phyloP scores from a whole-genome alignment of 2,797 vertebrate species.

The Xyrichtys novacula region DNA sequence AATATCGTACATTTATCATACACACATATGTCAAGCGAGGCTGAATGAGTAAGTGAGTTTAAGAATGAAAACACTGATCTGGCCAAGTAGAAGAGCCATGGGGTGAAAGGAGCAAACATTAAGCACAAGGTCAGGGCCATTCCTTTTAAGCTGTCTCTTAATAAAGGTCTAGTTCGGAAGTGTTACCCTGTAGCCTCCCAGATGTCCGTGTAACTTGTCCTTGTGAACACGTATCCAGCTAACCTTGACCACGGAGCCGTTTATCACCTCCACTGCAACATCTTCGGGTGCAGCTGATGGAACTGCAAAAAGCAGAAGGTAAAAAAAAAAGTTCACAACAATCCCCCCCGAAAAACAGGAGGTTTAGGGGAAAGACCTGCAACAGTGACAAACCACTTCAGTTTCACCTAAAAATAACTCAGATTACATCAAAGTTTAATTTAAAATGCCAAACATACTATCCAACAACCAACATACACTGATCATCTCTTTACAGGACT shows the following conservation, averaged over 20 bases:
- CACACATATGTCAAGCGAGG: slow-evolving; percentile 3
- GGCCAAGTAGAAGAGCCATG: slow-evolving; percentile 42
- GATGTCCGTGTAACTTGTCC: slow-evolving; percentile 94
- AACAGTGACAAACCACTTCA: neutral
- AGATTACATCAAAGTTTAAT: too few relatives aligned
- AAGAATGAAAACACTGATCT: slow-evolving; percentile 34
- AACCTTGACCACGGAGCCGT: slow-evolving; percentile 91
- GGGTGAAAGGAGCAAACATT: slow-evolving; percentile 51
- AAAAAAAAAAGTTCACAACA: slow-evolving; percentile 30
- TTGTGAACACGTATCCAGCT: slow-evolving; percentile 91
- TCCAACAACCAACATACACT: slow-evolving; percentile 1
- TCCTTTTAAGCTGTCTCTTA: slow-evolving; percentile 78
- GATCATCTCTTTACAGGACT: neutral
- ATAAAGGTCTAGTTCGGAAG: slow-evolving; percentile 67
- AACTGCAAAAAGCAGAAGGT: slow-evolving; percentile 82
- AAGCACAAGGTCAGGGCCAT: slow-evolving; percentile 61
- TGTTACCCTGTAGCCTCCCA: slow-evolving; percentile 95
- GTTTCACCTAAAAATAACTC: slow-evolving; percentile 5
- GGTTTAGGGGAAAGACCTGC: too few relatives aligned
- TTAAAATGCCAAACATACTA: neutral
- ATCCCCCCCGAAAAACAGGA: too few relatives aligned
- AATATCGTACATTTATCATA: slow-evolving; percentile 8
- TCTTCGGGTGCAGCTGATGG: slow-evolving; percentile 91
- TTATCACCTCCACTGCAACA: slow-evolving; percentile 88
- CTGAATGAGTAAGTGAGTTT: slow-evolving; percentile 15